Base-by-base conservation (phyloP, 2,888 invertebrate genomes). In the Drosophila mayaguana region DNA sequence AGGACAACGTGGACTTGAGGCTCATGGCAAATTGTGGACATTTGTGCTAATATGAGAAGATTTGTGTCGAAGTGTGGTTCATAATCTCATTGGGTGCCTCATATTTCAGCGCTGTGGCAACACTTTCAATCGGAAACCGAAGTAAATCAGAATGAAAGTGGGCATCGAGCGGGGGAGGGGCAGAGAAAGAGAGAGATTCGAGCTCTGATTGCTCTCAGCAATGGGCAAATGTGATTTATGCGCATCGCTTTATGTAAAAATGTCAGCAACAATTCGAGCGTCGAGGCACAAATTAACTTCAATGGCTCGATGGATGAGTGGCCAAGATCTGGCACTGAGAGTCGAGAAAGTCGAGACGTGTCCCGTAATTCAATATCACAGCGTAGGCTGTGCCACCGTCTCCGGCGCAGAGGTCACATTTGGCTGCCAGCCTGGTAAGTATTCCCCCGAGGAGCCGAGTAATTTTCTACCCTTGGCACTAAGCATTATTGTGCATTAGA, bases 401-500 rank as follows among this genome's bases (percentile, higher is more conserved):
- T 36, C 34, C 40, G 80, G 71, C 90, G 50, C 90, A 87, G 68
- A 90, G 92, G 91, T 91, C 92, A 91, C 91, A 92, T 91, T 92
- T 90, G 92, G 86, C 84, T 78, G 90, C 69, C 71, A 75, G 75
- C 72, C 65, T 69, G 75, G 75, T 80, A 79, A 87, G 89, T 86
- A 91, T 88, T 91, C 92, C 92, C 92, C 86, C 43, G 64, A 81
- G 92, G 89, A 83, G 68, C 77, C 83, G 73, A 90, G 84, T 87
- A 86, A 89, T 91, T 87, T 90, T 62, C 83, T 88, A 88, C 90
- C 91, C 90, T 80, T 77, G 84, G 82, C 91, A 88, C 83, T 88
- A 85, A 90, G 91, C 81, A 91, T 92, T 91, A 89, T 88, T 90
- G 88, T 91, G 89, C 91, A 91, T 91, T 91, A 92, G 91, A 82